These are phyloP conservation scores for Potamarius usumacintae DNA, from an alignment of 2,113 vertebrate species.

Conservation along the genomic window DNA sequence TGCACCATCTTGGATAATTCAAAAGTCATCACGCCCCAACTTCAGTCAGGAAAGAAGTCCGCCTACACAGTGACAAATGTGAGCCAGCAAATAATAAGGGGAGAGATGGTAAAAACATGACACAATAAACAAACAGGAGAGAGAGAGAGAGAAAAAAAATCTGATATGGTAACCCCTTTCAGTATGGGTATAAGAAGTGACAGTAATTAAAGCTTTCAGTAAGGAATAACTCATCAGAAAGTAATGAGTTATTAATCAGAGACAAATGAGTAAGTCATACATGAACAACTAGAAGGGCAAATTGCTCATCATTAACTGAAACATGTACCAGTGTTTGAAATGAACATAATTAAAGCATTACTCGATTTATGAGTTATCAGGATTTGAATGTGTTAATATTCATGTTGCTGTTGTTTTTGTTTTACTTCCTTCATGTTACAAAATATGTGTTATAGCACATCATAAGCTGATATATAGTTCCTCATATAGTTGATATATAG, in stretches of 20 bases:
- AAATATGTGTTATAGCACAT: not conserved
- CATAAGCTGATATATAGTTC: not conserved
- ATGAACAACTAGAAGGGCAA: not conserved
- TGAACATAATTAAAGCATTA: slow-evolving; percentile 1
- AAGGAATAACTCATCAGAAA: slow-evolving; percentile 11
- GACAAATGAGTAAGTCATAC: slow-evolving; percentile 5
- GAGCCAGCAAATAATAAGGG: not conserved
- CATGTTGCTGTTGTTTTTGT: not conserved
- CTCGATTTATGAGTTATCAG: not conserved
- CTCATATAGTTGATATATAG: not conserved
- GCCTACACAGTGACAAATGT: not conserved
- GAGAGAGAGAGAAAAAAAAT: not conserved
- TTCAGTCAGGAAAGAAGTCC: not conserved
- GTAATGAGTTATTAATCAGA: slow-evolving; percentile 4
- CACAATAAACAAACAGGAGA: not conserved
- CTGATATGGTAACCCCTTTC: not conserved
- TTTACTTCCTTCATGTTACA: not conserved
- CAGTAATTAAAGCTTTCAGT: not conserved
- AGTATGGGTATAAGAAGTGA: not conserved
- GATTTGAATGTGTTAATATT: not conserved
- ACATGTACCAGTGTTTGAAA: slow-evolving; percentile 3
- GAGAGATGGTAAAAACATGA: not conserved
- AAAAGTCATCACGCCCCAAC: not conserved
- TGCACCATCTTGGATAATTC: not conserved
- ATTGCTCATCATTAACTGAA: slow-evolving; percentile 12